Evolutionary conservation across 2,888 invertebrate species (phyloP), one percentile per base, ranked within the genome.

Genomic region (Phania funesta): DNA sequence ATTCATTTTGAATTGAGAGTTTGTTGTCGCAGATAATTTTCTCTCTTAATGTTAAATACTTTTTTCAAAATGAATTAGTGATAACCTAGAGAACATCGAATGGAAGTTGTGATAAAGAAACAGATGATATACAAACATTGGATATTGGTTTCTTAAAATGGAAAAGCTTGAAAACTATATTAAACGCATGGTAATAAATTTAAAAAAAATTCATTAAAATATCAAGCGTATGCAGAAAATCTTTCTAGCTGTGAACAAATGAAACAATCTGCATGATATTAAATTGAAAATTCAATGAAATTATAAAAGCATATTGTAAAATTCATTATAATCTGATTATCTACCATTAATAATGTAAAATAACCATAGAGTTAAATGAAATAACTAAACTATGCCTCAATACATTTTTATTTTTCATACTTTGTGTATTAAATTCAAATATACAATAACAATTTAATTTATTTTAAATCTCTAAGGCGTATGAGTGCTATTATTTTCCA

Each of bases 251-350:
- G n/a, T n/a, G n/a, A n/a, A n/a, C n/a, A n/a, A n/a, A n/a, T 38
- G 13, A 5, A 46, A 18, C 8, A 38, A 7, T 22, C 6, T 24
- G 11, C 9, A 50, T 16, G 7, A 7, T 16, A 22, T 48, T 35
- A 26, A 60, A 48, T 38, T 38, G 1, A 35, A 9, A 24, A 22
- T 24, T 74, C 22, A 65, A 58, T 18, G 32, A 24, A 24, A 26
- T 58, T 75, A 41, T 29, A 11, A 58, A 44, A 48, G 16, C 16
- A 18, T 16, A 9, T 22, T 32, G 11, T 50, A 44, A 58, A 75
- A 44, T 50, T 32, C 50, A 52, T 60, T 60, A 44, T 76, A 68
- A 60, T 62, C 58, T 46, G 44, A 50, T 76, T 60, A 68, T 68
- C 9, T 60, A 16, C 24, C n/a, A 18, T 58, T 22, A 20, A 67